These are phyloP conservation scores for Scartelaos histophorus DNA, from an alignment of 2,113 vertebrate genomes.

Conservation along the genomic window DNA sequence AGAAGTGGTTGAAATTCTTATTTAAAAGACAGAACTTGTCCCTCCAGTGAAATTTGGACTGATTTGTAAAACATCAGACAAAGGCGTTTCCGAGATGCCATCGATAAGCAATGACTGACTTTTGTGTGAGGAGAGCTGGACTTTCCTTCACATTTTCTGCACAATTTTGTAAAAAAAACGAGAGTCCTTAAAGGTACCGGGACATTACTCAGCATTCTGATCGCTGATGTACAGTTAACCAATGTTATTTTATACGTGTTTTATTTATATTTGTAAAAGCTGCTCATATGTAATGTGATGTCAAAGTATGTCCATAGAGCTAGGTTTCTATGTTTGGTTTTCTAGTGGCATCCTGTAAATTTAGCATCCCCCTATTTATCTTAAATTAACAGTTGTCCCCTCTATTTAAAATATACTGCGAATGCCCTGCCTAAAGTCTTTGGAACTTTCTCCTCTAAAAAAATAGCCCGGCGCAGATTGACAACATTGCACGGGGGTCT, in stretches of 20 bases:
- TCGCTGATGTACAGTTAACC: constrained; percentile 40
- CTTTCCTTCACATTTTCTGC: constrained; percentile 49
- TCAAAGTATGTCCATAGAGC: constrained; percentile 15
- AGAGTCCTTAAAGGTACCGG: constrained; percentile 64
- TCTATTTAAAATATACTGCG: constrained; percentile 63
- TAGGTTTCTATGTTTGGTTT: constrained; percentile 20
- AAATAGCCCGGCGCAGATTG: constrained; percentile 61
- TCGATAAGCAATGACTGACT: background rate
- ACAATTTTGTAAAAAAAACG: constrained; percentile 20
- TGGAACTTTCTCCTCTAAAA: constrained; percentile 48
- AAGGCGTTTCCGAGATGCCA: constrained; percentile 10
- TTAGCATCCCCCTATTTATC: constrained; percentile 32
- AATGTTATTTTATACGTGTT: constrained; percentile 54
- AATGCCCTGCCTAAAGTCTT: constrained; percentile 33
- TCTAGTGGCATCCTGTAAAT: constrained; percentile 46
- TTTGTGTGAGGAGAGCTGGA: constrained; percentile 60
- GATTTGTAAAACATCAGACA: constrained; percentile 4
- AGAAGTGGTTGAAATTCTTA: constrained; percentile 79
- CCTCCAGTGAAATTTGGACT: constrained; percentile 4
- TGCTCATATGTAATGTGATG: constrained; percentile 55
- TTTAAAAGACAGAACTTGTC: constrained; percentile 55
- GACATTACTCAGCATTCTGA: constrained; percentile 58
- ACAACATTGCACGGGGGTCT: constrained; percentile 46
- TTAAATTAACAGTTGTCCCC: constrained; percentile 56
- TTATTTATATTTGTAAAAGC: constrained; percentile 63